phyloP scores from a whole-genome alignment of 2,797 vertebrate genomes.

The Cetoscarus ocellatus region DNA sequence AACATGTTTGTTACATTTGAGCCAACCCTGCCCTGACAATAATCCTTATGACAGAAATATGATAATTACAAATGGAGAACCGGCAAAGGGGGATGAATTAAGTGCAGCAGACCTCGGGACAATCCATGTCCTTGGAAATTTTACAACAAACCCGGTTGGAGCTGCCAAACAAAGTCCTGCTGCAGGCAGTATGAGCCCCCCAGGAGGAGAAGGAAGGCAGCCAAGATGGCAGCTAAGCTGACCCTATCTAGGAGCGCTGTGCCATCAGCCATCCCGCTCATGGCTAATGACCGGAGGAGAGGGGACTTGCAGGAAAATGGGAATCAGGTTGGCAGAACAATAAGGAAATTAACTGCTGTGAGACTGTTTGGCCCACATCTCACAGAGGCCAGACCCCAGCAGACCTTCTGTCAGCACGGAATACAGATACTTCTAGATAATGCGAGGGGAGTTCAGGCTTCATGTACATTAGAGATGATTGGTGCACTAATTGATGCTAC shows the following conservation, averaged over 20 bases:
- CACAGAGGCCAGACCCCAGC: neutral
- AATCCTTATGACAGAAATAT: constrained; percentile 1
- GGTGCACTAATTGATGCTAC: too few relatives aligned
- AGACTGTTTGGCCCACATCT: neutral
- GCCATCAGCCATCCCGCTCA: neutral
- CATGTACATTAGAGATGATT: too few relatives aligned
- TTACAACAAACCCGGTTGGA: neutral
- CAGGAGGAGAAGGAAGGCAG: neutral
- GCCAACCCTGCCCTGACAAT: neutral
- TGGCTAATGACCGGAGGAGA: neutral
- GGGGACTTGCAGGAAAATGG: neutral
- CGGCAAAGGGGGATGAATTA: neutral
- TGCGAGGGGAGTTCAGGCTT: too few relatives aligned
- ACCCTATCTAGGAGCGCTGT: neutral
- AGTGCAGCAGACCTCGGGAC: neutral
- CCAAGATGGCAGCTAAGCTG: neutral
- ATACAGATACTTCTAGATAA: too few relatives aligned
- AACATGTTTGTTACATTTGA: constrained; percentile 1
- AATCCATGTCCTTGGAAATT: neutral
- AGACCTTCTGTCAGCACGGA: neutral
- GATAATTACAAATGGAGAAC: neutral
- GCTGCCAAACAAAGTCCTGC: neutral
- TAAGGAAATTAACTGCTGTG: neutral
- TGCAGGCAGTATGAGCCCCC: neutral
- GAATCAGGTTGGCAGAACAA: neutral